These are phyloP conservation scores for Azemiops feae DNA, from an alignment of 2,113 vertebrate species.

Conservation along the genomic window DNA sequence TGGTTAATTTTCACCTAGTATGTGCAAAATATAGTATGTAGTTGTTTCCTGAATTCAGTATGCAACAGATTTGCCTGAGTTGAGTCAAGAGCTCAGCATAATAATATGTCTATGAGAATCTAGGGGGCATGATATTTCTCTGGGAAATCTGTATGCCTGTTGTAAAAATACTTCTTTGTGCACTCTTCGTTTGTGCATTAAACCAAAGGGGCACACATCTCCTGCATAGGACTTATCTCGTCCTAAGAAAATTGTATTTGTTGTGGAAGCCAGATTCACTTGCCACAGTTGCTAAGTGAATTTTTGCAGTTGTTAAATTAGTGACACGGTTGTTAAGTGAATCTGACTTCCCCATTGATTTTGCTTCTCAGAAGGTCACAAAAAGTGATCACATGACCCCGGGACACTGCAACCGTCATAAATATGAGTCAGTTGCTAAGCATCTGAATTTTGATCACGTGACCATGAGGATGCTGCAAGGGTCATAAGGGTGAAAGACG, in stretches of 20 bases:
- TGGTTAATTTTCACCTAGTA: neutral
- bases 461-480: neutral
- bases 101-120: neutral
- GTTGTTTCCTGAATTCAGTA: neutral
- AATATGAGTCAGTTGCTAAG: neutral
- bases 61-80: neutral
- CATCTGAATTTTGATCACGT: neutral
- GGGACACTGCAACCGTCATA: neutral
- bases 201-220: neutral
- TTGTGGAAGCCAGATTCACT: neutral
- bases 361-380: neutral
- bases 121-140: neutral
- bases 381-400: too few species aligned
- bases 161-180: neutral
- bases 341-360: neutral
- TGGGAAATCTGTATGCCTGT: neutral
- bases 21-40: neutral
- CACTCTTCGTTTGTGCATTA: neutral
- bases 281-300: neutral
- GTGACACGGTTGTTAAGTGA: neutral
- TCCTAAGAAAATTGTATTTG: neutral
- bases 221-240: neutral
- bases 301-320: too few species aligned
- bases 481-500: neutral
- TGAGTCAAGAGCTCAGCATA: neutral